Evolutionary conservation across 2,113 vertebrate species (phyloP).

Genomic region (Abramis brama): DNA sequence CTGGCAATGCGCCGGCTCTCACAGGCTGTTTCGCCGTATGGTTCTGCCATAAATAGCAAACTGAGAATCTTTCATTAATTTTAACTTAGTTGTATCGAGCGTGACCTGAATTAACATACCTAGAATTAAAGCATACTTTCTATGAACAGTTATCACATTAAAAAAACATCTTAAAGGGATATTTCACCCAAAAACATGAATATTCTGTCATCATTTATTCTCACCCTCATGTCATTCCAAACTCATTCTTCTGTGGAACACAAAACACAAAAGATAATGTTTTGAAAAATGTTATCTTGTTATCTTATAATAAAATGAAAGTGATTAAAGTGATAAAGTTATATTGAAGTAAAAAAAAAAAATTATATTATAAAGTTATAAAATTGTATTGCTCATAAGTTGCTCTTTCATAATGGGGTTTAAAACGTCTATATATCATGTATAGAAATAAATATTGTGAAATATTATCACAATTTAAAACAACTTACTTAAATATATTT

Average conservation of each 20-base stretch:
- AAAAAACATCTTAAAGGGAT: neutral
- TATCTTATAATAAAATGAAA: too few relatives aligned
- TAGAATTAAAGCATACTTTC: neutral
- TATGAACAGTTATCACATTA: neutral
- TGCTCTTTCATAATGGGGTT: too few relatives aligned
- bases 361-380: too few relatives aligned
- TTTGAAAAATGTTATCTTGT: neutral
- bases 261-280: neutral
- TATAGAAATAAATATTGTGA: too few relatives aligned
- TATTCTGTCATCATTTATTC: neutral
- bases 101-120: constrained; percentile 12
- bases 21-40: neutral
- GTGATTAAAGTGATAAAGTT: too few relatives aligned
- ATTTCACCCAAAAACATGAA: neutral
- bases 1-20: neutral
- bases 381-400: too few relatives aligned
- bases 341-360: too few relatives aligned
- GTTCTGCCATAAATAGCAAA: constrained; percentile 26
- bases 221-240: neutral
- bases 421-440: too few relatives aligned
- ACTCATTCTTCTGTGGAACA: neutral
- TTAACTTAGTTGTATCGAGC: constrained; percentile 10
- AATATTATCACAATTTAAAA: too few relatives aligned
- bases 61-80: constrained; percentile 9
- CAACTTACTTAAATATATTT: too few relatives aligned